Evolutionary conservation across 2,888 invertebrate species (phyloP), one percentile per base, ranked within the genome.

Genomic region (Andrena trimmerana): DNA sequence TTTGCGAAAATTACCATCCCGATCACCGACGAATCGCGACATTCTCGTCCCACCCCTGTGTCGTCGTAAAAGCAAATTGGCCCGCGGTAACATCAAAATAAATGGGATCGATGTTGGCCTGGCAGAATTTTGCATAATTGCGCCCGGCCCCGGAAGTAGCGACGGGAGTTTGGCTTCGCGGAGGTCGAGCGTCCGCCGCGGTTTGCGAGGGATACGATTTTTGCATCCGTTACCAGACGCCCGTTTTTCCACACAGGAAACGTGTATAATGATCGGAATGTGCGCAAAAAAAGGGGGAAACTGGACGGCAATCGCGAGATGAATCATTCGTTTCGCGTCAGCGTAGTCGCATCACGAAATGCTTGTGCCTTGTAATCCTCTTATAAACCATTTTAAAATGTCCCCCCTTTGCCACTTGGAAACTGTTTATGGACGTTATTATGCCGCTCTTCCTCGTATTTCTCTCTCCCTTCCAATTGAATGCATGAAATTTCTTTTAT

Each of bases 121-220:
- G 68, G 70, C 60, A 74, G 76, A 81, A 81, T 71, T 86, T 85
- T 81, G 84, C 88, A 81, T 81, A 86, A 84, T 78, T 77, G 70
- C 71, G 67, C 65, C 16, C 24, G 31, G 52, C 36, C 36, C 73
- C 62, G 52, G 78, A 71, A 81, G 68, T 65, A 36, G 71, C 24
- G 57, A 27, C 10, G 31, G n/a, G 20, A 48, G 29, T 27, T 67
- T 57, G 33, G 1, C 27, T 1, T 7, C 7, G 20, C 3, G 54
- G 13, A 48, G 20, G 20, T 62, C n/a, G 24, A 20, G 13, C 5
- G 33, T 33, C 13, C 24, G 8, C 42, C 42, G 24, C 42, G 33
- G 24, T 20, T 13, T 24, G 10, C 42, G 13, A 24, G 63, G 10
- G 20, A 42, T 42, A 42, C n/a, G 63, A 63, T 63, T 24, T 24